Base-by-base conservation (phyloP, 2,888 invertebrate genomes). In the Microdon myrmicae region DNA sequence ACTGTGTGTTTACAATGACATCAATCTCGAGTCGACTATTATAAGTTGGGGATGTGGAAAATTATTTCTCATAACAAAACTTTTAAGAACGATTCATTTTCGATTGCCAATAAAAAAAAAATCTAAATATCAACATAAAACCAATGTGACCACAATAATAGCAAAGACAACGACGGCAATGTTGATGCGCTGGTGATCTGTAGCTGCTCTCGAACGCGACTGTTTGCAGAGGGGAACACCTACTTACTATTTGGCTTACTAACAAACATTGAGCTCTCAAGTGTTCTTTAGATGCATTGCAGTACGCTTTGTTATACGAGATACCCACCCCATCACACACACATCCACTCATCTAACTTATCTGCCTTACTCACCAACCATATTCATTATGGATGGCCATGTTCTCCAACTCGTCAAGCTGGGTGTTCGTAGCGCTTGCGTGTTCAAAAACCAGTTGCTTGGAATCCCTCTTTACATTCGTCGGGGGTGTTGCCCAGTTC, bases 201-300 rank as follows among this genome's bases (percentile, higher is more conserved):
- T 77, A 73, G 78, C 78, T 77, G 78, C 77, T 77, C 77, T 77
- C 78, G 75, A 77, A 80, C 79, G 77, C 79, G 79, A 80, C 80
- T 80, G 80, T 80, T 80, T 80, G 79, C 80, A 80, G 79, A 80
- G 80, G 79, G 80, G 80, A 79, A 80, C 76, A 75, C 75, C 75
- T 78, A 76, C 78, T 78, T 79, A 79, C 80, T 80, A 79, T 80
- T 80, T 80, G 79, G 80, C 80, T 80, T 78, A 76, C 78, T 79
- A 79, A 78, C 79, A 79, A 79, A 79, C 75, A 79, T 78, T 77
- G 74, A 76, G 74, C 76, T 76, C 76, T 79, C 77, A 78, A 78
- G 79, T 78, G 76, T 72, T 74, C 69, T 58, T 61, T 67, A 48
- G 56, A 51, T 43, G 60, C 59, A 47, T 41, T 53, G 54, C 60